Base-by-base conservation (phyloP, 2,113 vertebrate genomes). In the Ceyx melanurus region DNA sequence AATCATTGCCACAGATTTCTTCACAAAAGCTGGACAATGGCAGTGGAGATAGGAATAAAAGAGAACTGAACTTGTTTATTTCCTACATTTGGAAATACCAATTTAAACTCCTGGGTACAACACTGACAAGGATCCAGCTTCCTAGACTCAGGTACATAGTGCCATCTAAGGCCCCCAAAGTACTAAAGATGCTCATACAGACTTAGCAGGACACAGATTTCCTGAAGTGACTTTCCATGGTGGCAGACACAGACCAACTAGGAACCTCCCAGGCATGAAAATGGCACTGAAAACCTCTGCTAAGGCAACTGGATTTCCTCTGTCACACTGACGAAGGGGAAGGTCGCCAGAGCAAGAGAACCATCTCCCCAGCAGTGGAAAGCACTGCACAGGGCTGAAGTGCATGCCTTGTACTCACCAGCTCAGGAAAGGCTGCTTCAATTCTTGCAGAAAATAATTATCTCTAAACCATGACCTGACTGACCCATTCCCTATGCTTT, bases 151-250 rank as follows among this genome's bases (percentile, higher is more conserved):
- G 61, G 51, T 9, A 71, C 3, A 28, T 1, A 33, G 6, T 11
- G 10, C 7, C 46, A 74, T 33, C 53, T 60, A 25, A 72, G 31
- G 43, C 6, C 33, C 25, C 19, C 37, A 23, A 31, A 10, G 17
- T 21, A 71, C 23, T 17, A 0, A 0, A 64, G 42, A n/a, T 2
- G 2, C 23, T 73, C 51, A 80, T 5, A 45, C 1, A 50, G 33
- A 87, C 4, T 33, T 31, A 66, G 25, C 8, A 45, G 31, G 21
- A 80, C 13, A 20, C 4, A 57, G 14, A 86, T 7, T 15, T 26
- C 33, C 31, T 10, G 11, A 54, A 75, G 51, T 42, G 14, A 13
- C 25, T 84, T 56, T 29, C 20, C 56, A 80, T 17, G 65, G 37
- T 50, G 28, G 33, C 50, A 82, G 31, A 57, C 15, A 65, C 17